A percentile compares a stretch with the other conserved stretches of the same genome.
These are phyloP conservation scores for Brotula barbata DNA, from an alignment of 2,797 vertebrate species.

Conservation along the genomic window DNA sequence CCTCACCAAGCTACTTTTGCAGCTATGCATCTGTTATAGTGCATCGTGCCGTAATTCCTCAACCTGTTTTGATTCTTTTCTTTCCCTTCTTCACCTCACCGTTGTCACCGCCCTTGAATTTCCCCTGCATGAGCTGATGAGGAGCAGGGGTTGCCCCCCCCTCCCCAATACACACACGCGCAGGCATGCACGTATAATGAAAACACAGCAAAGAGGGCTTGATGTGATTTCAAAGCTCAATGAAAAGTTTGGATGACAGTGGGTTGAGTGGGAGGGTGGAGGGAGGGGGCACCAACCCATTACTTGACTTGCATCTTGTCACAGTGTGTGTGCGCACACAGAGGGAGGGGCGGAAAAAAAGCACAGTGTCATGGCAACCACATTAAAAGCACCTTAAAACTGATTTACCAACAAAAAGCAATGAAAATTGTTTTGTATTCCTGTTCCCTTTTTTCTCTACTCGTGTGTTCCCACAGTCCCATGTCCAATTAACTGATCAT, in stretches of 20 bases:
- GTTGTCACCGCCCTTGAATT: constrained; percentile 50
- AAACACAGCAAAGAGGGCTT: constrained; percentile 51
- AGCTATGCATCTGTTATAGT: constrained; percentile 41
- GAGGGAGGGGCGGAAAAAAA: constrained; percentile 66
- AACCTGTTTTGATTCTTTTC: constrained; percentile 9
- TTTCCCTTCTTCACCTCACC: constrained; percentile 21
- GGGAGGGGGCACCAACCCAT: constrained; percentile 37
- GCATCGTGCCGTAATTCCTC: constrained; percentile 30
- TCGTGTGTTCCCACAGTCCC: constrained; percentile 53
- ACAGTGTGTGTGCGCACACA: constrained; percentile 37
- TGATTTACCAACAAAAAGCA: constrained; percentile 72
- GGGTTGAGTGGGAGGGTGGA: constrained; percentile 30
- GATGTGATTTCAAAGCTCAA: constrained; percentile 49
- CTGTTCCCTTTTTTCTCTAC: constrained; percentile 35
- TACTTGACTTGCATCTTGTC: constrained; percentile 60
- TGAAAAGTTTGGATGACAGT: constrained; percentile 56
- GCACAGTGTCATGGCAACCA: constrained; percentile 79
- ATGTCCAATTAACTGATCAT: constrained; percentile 45
- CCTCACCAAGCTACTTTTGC: constrained; percentile 37
- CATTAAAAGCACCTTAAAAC: constrained; percentile 80
- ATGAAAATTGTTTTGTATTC: constrained; percentile 63
- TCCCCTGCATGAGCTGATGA: constrained; percentile 54
- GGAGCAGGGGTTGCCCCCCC: constrained; percentile 15
- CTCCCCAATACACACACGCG: not conserved
- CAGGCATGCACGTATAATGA: constrained; percentile 16